Conservation (phyloP, 2,888 invertebrate genomes). For the Abscondita cerata region DNA sequence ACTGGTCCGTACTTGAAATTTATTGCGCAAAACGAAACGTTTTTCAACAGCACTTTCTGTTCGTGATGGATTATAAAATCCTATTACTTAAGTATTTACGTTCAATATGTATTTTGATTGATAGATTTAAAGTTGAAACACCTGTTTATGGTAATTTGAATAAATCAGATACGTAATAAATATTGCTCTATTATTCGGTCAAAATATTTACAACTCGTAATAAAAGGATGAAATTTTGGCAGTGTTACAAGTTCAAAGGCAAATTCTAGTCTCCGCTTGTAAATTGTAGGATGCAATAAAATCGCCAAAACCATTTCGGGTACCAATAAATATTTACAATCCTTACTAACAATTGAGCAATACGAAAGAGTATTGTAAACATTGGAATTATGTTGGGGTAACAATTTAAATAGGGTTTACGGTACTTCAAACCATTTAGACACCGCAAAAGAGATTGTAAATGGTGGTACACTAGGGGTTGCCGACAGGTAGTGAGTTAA, state of each 20-base stretch:
- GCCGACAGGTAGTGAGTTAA: conserved; percentile 20
- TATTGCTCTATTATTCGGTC: too few relatives aligned
- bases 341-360: not conserved
- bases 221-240: too few relatives aligned
- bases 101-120: conserved; percentile 4
- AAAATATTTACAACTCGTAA: too few relatives aligned
- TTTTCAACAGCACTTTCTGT: conserved; percentile 1
- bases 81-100: conserved; percentile 6
- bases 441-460: conserved; percentile 21
- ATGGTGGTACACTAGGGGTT: conserved; percentile 13
- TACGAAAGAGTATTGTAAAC: conserved; percentile 14
- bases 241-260: too few relatives aligned
- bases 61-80: not conserved
- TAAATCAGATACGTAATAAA: too few relatives aligned
- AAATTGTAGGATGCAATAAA: too few relatives aligned
- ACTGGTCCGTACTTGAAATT: too few relatives aligned
- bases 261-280: too few relatives aligned
- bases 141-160: not conserved
- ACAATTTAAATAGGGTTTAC: conserved; percentile 25
- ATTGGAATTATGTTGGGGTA: conserved; percentile 18
- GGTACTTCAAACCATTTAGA: conserved; percentile 16
- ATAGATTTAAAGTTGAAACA: conserved; percentile 4
- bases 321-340: conserved; percentile 16
- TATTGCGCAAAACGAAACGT: too few relatives aligned
- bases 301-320: conserved; percentile 5